Evolutionary conservation across 1,140 invertebrate species (phyloP).

Genomic region (Phocides pigmalion): DNA sequence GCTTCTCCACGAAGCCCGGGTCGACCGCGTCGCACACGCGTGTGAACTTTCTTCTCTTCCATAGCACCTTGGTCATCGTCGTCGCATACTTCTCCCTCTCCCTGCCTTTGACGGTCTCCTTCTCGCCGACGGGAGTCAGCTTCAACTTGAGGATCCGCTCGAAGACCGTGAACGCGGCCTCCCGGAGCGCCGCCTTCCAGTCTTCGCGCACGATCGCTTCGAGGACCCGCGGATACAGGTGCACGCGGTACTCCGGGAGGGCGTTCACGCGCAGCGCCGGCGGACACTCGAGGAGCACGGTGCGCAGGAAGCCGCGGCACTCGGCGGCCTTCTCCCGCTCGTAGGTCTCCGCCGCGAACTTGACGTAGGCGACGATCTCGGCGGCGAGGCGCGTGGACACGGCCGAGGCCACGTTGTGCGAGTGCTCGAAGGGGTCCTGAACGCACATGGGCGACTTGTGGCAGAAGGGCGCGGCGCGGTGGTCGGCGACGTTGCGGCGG

Average conservation of each 20-base stretch:
- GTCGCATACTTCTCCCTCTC: constrained; percentile 51
- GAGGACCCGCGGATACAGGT: constrained; percentile 46
- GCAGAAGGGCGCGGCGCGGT: constrained; percentile 46
- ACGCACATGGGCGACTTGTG: constrained; percentile 67
- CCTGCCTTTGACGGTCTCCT: constrained; percentile 38
- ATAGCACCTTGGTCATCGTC: constrained; percentile 48
- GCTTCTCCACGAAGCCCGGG: constrained; percentile 44
- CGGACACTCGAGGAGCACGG: constrained; percentile 53
- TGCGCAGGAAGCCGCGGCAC: constrained; percentile 45
- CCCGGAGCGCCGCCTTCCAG: constrained; percentile 52
- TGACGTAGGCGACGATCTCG: constrained; percentile 50
- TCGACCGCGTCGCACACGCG: constrained; percentile 34
- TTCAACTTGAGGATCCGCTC: constrained; percentile 50
- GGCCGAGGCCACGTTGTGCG: constrained; percentile 75
- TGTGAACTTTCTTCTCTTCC: constrained; percentile 54
- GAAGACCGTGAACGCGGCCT: constrained; percentile 47
- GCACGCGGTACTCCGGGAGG: constrained; percentile 46
- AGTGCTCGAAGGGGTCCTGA: constrained; percentile 83
- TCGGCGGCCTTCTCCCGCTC: constrained; percentile 45
- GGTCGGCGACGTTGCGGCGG: constrained; percentile 45
- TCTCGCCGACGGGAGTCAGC: constrained; percentile 47
- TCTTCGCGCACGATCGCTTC: constrained; percentile 39
- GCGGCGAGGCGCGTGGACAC: constrained; percentile 45
- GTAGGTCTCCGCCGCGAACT: constrained; percentile 55
- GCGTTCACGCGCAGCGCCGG: constrained; percentile 34